phyloP scores from a whole-genome alignment of 92 coral and sea anemone genomes.

The Palythoa grandiflora region DNA sequence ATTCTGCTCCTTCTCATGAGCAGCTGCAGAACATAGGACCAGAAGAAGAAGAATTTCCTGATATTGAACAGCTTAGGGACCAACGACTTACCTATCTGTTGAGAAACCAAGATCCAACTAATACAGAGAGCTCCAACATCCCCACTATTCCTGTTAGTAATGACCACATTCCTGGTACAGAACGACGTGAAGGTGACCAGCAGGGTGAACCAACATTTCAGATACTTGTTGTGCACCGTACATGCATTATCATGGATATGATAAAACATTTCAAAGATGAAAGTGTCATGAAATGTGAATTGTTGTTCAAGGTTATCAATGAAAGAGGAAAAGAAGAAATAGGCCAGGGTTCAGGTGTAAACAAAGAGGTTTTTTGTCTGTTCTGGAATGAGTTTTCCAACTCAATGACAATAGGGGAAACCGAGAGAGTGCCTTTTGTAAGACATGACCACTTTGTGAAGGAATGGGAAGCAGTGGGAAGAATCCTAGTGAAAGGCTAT shows the following conservation, averaged over 20 bases:
- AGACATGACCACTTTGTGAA: constrained; percentile 55
- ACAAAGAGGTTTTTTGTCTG: constrained; percentile 51
- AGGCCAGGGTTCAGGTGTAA: constrained; percentile 44
- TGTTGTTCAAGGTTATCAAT: constrained; percentile 34
- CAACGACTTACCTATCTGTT: constrained; percentile 55
- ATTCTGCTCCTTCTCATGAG: constrained; percentile 16
- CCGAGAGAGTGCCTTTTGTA: constrained; percentile 49
- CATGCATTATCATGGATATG: constrained; percentile 43
- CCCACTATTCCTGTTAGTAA: constrained; percentile 13
- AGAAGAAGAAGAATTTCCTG: constrained; percentile 8
- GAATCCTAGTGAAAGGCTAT: constrained; percentile 71
- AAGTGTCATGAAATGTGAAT: constrained; percentile 30
- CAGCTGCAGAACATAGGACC: not conserved
- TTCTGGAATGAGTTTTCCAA: constrained; percentile 54
- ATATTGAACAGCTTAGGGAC: constrained; percentile 47
- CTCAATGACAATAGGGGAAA: constrained; percentile 55
- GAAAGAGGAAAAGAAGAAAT: constrained; percentile 51
- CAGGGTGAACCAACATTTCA: constrained; percentile 43
- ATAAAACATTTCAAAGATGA: constrained; percentile 49
- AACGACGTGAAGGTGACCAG: constrained; percentile 18
- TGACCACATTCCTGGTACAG: constrained; percentile 24
- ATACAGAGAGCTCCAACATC: not conserved
- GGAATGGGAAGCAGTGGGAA: constrained; percentile 75
- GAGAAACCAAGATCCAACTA: not conserved
- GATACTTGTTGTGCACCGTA: constrained; percentile 50